Base-by-base conservation (phyloP, 2,113 vertebrate genomes). In the Macaca nemestrina region DNA sequence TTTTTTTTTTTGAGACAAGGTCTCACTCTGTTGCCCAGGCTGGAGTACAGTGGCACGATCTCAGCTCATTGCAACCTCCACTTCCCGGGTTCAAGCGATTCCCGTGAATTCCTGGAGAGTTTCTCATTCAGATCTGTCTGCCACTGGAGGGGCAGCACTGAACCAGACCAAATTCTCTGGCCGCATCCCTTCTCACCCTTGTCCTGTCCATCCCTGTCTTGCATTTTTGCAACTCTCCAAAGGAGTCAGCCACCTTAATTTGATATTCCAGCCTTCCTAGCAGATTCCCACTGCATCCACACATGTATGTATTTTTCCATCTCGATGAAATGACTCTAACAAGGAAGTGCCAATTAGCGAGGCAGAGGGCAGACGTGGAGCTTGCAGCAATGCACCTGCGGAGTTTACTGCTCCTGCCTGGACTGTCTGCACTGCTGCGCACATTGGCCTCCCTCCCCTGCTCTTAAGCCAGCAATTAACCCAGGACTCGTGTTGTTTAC, bases 291-390 rank as follows among this genome's bases (percentile, higher is more conserved):
- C 18, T 8, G 5, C 48, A 7, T 5, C 25, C 68, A 81, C 1
- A 0, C 2, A 10, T 8, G 13, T 5, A 2, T 0, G 52, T 3
- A n/a, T 35, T 43, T 90, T 78, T 40, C 78, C 16, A 3, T 32
- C 20, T 4, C 40, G 0, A 8, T 45, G 94, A 79, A 72, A 85
- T 25, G 61, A 32, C 68, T 97, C 43, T 96, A 96, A 98, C 0
- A 5, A 95, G 94, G 90, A 92, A 17, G 57, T 59, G 90, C n/a
- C 96, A 96, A n/a, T 97, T 93, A 97, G 92, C 0, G n/a, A 72
- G 97, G 90, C 81, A 40, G 0, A 30, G 68, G 88, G 89, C 84
- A 93, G 90, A 32, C 20, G 75, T 4, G 95, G 85, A 55, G 23
- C 91, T 57, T 1, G 61, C 72, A 11, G 85, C 55, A 59, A 45